Percentiles rank a stretch among this genome's conserved stretches.
phyloP scores from a whole-genome alignment of 92 coral and sea anemone species.

The Palythoa caribaeorum region DNA sequence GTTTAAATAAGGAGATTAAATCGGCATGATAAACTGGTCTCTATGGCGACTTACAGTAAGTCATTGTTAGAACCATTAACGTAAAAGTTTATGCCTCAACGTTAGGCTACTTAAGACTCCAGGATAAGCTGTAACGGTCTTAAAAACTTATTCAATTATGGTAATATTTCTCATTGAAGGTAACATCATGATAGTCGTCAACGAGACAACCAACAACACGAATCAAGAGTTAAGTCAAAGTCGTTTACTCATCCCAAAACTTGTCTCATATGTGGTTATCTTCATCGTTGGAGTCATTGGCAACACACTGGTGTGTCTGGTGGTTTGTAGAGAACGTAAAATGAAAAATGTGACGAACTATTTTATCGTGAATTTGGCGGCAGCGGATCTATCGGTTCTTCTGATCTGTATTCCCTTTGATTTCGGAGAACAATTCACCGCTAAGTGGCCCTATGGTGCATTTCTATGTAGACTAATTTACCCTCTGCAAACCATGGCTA shows the following conservation, averaged over 20 bases:
- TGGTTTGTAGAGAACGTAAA: constrained; percentile 92
- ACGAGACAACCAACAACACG: not conserved
- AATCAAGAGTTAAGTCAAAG: not conserved
- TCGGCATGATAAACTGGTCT: too few relatives aligned
- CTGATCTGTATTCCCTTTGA: constrained; percentile 93
- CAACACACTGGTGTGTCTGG: constrained; percentile 88
- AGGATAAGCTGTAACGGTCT: not conserved
- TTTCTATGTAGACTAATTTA: constrained; percentile 88
- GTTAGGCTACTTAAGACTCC: too few relatives aligned
- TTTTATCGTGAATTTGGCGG: constrained; percentile 96
- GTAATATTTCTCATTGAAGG: not conserved
- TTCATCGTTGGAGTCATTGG: constrained; percentile 96
- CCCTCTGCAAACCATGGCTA: constrained; percentile 96
- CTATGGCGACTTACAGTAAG: too few relatives aligned
- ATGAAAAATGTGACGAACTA: constrained; percentile 98
- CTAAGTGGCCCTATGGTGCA: constrained; percentile 89
- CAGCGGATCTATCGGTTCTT: constrained; percentile 89
- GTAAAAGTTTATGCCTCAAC: too few relatives aligned
- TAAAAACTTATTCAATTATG: not conserved
- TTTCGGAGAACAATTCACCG: constrained; percentile 77
- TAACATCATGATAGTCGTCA: not conserved
- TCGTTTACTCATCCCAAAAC: constrained; percentile 38
- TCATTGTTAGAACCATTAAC: too few relatives aligned
- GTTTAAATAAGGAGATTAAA: too few relatives aligned
- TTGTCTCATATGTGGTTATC: constrained; percentile 84